Evolutionary conservation across 2,113 vertebrate genomes (phyloP).

Genomic region (Mustela lutreola): DNA sequence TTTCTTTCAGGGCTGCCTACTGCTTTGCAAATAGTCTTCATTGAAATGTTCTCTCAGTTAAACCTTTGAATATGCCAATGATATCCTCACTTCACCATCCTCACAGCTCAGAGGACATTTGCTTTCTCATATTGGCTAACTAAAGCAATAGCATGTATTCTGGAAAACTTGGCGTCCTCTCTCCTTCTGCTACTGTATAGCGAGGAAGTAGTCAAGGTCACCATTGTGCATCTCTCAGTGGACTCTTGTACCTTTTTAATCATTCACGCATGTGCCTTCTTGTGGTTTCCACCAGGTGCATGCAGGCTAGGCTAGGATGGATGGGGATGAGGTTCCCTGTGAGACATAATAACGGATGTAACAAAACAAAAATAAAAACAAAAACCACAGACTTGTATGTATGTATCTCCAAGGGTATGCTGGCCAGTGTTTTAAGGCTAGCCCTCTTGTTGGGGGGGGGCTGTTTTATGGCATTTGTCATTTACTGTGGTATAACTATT

Average conservation of each 20-base stretch:
- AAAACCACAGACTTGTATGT: neutral
- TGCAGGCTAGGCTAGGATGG: neutral
- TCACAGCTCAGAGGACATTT: neutral
- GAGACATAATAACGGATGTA: neutral
- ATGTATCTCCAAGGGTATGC: neutral
- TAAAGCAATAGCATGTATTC: neutral
- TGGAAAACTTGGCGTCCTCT: neutral
- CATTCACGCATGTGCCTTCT: neutral
- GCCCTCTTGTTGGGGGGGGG: neutral
- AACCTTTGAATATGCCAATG: neutral
- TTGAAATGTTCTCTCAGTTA: neutral
- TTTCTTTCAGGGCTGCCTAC: neutral
- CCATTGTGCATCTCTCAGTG: neutral
- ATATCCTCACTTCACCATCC: neutral
- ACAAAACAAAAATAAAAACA: neutral
- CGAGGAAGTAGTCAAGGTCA: neutral
- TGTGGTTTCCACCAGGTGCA: neutral
- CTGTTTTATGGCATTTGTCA: neutral
- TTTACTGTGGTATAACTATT: neutral
- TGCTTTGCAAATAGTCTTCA: neutral
- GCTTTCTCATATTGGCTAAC: neutral
- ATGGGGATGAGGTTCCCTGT: neutral
- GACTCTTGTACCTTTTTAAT: neutral
- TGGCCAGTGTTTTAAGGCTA: neutral
- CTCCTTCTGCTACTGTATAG: neutral